Evolutionary conservation across 1,140 invertebrate species (phyloP).

Genomic region (Teleogryllus occipitalis): DNA sequence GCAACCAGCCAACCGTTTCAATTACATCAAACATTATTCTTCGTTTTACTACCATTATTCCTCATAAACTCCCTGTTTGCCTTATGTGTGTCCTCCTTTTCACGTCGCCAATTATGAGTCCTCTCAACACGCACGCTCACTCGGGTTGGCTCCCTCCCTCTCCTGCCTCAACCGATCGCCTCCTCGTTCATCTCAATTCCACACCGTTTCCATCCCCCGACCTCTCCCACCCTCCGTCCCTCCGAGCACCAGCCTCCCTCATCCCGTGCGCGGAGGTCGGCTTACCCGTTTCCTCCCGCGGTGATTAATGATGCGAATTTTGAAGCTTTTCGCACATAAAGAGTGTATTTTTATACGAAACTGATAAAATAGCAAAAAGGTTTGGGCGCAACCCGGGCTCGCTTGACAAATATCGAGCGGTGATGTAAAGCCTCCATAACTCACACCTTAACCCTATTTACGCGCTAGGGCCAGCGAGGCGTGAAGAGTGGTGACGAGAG

Average conservation of each 20-base stretch:
- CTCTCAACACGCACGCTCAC: too few species aligned
- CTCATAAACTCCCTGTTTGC: too few species aligned
- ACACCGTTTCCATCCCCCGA: too few species aligned
- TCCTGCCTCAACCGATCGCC: too few species aligned
- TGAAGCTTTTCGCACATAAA: background rate
- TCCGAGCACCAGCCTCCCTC: background rate
- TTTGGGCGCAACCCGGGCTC: background rate
- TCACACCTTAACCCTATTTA: background rate
- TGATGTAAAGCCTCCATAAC: slow-evolving; percentile 1
- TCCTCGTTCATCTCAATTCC: too few species aligned
- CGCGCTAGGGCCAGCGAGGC: background rate
- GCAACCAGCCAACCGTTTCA: too few species aligned
- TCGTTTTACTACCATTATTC: too few species aligned
- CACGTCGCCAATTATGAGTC: too few species aligned
- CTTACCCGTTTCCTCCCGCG: background rate
- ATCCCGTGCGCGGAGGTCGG: too few species aligned
- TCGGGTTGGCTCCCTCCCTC: too few species aligned
- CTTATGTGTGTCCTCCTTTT: too few species aligned
- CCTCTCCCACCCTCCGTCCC: background rate
- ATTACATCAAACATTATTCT: too few species aligned
- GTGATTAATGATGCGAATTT: background rate
- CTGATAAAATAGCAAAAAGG: slow-evolving; percentile 5
- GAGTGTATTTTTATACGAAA: slow-evolving; percentile 5
- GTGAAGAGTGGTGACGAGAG: background rate
- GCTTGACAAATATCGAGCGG: background rate